Base-by-base conservation (phyloP, 2,888 invertebrate species). In the Drosophila helvetica region DNA sequence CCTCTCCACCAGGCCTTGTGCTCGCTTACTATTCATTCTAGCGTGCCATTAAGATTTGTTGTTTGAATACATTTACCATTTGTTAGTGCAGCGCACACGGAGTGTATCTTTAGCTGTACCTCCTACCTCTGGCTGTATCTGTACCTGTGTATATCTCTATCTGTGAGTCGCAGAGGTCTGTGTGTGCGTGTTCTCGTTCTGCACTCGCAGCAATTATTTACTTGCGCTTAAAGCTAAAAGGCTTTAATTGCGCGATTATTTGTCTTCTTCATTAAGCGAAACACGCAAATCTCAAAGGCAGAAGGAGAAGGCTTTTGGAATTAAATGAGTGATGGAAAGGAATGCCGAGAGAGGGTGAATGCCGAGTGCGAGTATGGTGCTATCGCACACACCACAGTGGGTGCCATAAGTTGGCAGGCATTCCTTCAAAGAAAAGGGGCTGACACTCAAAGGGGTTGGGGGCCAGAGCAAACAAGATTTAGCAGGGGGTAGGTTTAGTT, bases 241-340 rank as follows among this genome's bases (percentile, higher is more conserved):
- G 88, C 88, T 90, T 90, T 90, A 90, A 90, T 90, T 90, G 89
- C 86, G 84, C 88, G 86, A 90, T 90, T 90, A 90, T 90, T 91
- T 90, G 90, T 89, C 90, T 90, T 90, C 90, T 89, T 90, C 86
- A 85, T 89, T 88, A 85, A 85, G 86, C 83, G 85, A 88, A 86
- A 89, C 89, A 90, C 88, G 87, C 89, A 89, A 90, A 90, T 90
- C 88, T 80, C 80, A 80, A 86, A 78, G 88, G 83, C 0, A 30
- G 55, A 61, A 25, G 59, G 45, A 61, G 62, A 57, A 51, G 74
- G 74, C 74, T 74, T 74, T 74, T 19, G 47, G 71, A 57, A 66
- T 71, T 74, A 71, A 70, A 71, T 60, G 76, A 27, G 48, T 51
- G 69, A 45, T 19, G 33, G 64, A 38, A 30, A 22, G 47, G 52